phyloP scores from a whole-genome alignment of 2,113 vertebrate genomes.

The Prunella himalayana region DNA sequence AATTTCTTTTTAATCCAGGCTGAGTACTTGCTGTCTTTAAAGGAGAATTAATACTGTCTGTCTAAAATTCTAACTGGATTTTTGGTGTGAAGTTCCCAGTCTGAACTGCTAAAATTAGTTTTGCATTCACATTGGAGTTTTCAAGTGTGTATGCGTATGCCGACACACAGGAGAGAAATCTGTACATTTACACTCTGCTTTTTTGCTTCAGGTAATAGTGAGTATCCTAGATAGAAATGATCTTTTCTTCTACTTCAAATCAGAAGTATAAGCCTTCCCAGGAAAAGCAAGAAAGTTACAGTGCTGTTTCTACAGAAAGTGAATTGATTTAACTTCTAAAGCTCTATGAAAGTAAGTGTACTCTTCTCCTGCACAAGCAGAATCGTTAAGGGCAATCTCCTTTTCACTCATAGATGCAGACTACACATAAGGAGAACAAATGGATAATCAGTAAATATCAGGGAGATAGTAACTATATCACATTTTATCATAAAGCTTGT shows the following conservation, averaged over 20 bases:
- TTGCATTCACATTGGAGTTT: background rate
- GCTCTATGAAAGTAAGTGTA: background rate
- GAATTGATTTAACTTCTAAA: background rate
- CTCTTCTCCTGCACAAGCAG: background rate
- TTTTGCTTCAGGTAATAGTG: background rate
- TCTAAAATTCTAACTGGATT: background rate
- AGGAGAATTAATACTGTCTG: background rate
- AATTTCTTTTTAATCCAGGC: conserved; percentile 8
- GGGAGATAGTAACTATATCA: background rate
- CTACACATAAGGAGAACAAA: background rate
- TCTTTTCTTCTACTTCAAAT: background rate
- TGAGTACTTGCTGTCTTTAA: background rate
- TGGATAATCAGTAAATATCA: background rate
- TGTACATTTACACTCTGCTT: background rate
- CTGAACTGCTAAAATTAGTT: background rate
- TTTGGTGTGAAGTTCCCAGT: background rate
- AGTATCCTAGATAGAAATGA: background rate
- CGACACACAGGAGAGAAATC: background rate
- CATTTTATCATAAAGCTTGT: background rate
- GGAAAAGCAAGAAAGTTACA: background rate
- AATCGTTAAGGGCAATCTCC: background rate
- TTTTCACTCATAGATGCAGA: background rate
- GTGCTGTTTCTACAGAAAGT: background rate
- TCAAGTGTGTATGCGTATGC: background rate
- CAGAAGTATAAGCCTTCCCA: background rate